Conservation (phyloP, 2,888 invertebrate genomes). For the Petrolisthes manimaculis region DNA sequence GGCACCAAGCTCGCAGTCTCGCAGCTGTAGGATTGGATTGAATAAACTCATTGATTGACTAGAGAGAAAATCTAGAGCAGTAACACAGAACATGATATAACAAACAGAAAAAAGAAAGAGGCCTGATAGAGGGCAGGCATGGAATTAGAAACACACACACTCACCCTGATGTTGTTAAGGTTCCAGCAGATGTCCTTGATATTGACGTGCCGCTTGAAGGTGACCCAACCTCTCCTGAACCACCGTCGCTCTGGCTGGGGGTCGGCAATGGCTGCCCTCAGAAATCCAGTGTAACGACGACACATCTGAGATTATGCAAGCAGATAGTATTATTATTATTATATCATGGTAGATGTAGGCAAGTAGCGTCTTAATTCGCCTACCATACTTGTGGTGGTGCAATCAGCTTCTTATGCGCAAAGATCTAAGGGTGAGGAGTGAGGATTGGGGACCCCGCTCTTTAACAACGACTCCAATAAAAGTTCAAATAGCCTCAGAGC, state of each 20-base stretch:
- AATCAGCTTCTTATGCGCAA: too few relatives aligned
- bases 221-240: slow-evolving; percentile 98
- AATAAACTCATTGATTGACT: too few relatives aligned
- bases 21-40: slow-evolving; percentile 74
- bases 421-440: background rate
- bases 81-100: background rate
- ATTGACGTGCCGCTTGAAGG: slow-evolving; percentile 95
- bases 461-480: too few relatives aligned
- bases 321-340: too few relatives aligned
- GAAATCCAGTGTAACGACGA: slow-evolving; percentile 90
- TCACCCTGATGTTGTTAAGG: slow-evolving; percentile 90
- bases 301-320: slow-evolving; percentile 77
- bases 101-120: background rate
- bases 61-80: background rate
- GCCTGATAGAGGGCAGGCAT: too few relatives aligned
- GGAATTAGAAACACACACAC: background rate
- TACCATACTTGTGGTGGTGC: too few relatives aligned
- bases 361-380: background rate
- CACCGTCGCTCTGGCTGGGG: slow-evolving; percentile 96
- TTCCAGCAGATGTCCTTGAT: slow-evolving; percentile 99
- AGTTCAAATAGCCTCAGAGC: too few relatives aligned
- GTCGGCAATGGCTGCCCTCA: slow-evolving; percentile 96
- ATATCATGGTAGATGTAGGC: background rate
- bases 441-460: too few relatives aligned
- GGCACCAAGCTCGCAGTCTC: slow-evolving; percentile 92